Conservation (phyloP, 2,113 vertebrate genomes). For the Chascanopsetta lugubris region DNA sequence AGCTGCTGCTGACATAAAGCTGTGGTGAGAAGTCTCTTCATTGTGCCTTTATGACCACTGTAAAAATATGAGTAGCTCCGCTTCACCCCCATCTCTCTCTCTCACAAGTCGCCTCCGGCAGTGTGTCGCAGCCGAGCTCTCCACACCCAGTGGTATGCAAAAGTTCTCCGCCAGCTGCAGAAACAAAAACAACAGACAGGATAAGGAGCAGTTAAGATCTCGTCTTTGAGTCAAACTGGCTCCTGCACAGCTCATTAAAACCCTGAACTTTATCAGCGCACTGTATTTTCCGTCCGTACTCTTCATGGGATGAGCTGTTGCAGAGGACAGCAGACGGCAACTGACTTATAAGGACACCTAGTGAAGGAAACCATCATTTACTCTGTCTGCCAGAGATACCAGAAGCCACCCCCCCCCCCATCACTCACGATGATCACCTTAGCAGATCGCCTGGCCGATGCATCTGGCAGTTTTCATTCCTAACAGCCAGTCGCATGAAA, state of each 20-base stretch:
- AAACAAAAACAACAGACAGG: slow-evolving; percentile 33
- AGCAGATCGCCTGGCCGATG: slow-evolving; percentile 64
- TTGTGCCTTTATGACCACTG: slow-evolving; percentile 73
- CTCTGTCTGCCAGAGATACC: slow-evolving; percentile 57
- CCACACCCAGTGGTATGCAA: slow-evolving; percentile 43
- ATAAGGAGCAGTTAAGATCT: slow-evolving; percentile 11
- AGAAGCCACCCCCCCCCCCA: slow-evolving; percentile 54
- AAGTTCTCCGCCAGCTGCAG: slow-evolving; percentile 55
- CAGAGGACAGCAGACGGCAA: slow-evolving; percentile 22
- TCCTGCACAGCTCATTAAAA: slow-evolving; percentile 21
- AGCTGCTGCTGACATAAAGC: slow-evolving; percentile 76
- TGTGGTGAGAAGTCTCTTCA: slow-evolving; percentile 66
- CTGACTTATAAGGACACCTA: slow-evolving; percentile 34
- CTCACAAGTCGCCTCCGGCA: slow-evolving; percentile 53
- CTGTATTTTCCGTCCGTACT: not conserved
- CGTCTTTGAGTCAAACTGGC: not conserved
- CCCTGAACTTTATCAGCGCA: slow-evolving; percentile 3
- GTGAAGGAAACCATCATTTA: slow-evolving; percentile 56
- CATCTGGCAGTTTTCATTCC: slow-evolving; percentile 61
- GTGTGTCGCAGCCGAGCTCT: slow-evolving; percentile 40
- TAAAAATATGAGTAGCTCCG: slow-evolving; percentile 63
- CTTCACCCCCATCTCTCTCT: slow-evolving; percentile 55
- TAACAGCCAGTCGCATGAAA: slow-evolving; percentile 65
- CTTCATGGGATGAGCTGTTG: slow-evolving; percentile 13
- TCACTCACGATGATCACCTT: slow-evolving; percentile 60